Evolutionary conservation across 2,113 vertebrate species (phyloP).

Genomic region (Arothron firmamentum): DNA sequence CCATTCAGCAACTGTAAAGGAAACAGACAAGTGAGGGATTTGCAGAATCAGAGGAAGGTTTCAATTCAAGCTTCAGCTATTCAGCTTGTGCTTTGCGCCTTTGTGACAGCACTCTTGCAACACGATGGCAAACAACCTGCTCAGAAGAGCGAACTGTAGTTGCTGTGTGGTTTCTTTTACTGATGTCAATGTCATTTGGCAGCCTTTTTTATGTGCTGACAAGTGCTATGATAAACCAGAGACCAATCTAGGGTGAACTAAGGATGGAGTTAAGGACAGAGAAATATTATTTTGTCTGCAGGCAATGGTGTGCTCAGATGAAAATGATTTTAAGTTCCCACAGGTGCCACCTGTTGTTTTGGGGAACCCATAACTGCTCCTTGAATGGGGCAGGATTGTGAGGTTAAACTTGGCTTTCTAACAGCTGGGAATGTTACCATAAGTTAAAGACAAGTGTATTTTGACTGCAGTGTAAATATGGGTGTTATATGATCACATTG

Average conservation of each 20-base stretch:
- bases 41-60: constrained; percentile 41
- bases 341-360: constrained; percentile 38
- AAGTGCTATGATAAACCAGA: no score
- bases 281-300: constrained; percentile 30
- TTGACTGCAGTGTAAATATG: constrained; percentile 24
- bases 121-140: constrained; percentile 31
- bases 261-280: not conserved
- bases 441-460: constrained; percentile 35
- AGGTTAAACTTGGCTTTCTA: constrained; percentile 22
- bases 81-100: constrained; percentile 39
- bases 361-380: constrained; percentile 12
- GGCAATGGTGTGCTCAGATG: not conserved
- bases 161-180: not conserved
- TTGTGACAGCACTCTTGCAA: constrained; percentile 22
- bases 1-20: constrained; percentile 29
- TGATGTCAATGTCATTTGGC: not conserved
- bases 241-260: not conserved
- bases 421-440: constrained; percentile 50
- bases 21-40: constrained; percentile 54
- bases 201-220: not conserved
- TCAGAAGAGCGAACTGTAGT: not conserved
- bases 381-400: constrained; percentile 24
- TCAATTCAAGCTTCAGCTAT: constrained; percentile 36
- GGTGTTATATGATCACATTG: constrained; percentile 13
- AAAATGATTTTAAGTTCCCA: constrained; percentile 8